Evolutionary conservation across 2,113 vertebrate species (phyloP), one percentile per base, ranked within the genome.

Genomic region (Hyperoodon ampullatus): DNA sequence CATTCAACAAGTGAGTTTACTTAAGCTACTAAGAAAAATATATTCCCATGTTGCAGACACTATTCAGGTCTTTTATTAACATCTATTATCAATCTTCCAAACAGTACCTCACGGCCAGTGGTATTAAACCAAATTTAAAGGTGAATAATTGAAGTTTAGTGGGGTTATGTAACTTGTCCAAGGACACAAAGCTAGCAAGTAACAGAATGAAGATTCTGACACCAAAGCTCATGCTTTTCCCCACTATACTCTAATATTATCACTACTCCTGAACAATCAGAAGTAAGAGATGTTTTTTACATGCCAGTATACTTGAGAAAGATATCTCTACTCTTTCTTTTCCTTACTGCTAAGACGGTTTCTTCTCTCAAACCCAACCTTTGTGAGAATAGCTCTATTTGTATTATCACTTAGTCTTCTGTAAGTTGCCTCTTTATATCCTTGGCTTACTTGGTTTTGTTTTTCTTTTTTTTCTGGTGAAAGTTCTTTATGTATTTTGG

Each of bases 281-380:
- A 58, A 75, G 60, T 28, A 83, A 47, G 30, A 58, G 44, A n/a
- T 70, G 61, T 30, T 84, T 83, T 87, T 83, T 35, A 90, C 5
- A 47, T 35, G 35, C 60, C 60, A 83, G 23, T 77, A n/a, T 47
- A 77, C 9, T 94, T 92, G 53, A 96, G 78, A 96, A 94, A 44
- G 93, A 98, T 94, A 87, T 61, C 81, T 66, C 68, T 96, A 96
- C 90, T 87, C 55, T 96, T 97, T 95, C 55, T 68, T 84, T 96
- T 96, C 93, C 63, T 80, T 77, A 55, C 50, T 90, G 70, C 77
- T 75, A 15, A 96, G 21, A 9, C 42, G 21, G 96, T 85, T 60
- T 90, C 90, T 55, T 92, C 58, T 28, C 12, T 10, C 35, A 44
- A 78, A 84, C 39, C 78, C 65, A 91, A 88, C 0, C 68, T 50